phyloP scores from a whole-genome alignment of 1,140 invertebrate genomes.

The Drosophila sechellia region DNA sequence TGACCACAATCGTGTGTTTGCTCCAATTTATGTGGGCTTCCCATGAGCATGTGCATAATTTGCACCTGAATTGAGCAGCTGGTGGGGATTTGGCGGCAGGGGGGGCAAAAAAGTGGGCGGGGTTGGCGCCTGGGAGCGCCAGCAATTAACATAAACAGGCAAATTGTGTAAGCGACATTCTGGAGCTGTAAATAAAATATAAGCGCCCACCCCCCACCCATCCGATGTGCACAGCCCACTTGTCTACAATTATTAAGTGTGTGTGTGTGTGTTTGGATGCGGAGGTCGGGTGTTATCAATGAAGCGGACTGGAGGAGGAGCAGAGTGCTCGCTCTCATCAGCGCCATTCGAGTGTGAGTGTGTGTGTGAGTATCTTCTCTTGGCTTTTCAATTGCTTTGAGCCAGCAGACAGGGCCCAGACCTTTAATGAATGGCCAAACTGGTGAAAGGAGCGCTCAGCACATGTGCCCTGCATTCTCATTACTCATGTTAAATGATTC shows the following conservation, averaged over 20 bases:
- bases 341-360: neutral
- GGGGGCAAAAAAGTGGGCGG: neutral
- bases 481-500: constrained; percentile 1
- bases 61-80: constrained; percentile 39
- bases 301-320: constrained; percentile 34
- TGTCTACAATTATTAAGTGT: constrained; percentile 37
- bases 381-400: constrained; percentile 35
- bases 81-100: neutral
- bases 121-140: constrained; percentile 15
- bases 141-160: constrained; percentile 63
- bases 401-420: constrained; percentile 32
- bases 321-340: constrained; percentile 15
- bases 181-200: constrained; percentile 65
- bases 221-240: constrained; percentile 28
- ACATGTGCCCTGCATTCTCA: constrained; percentile 5
- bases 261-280: constrained; percentile 5
- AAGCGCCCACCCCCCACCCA: constrained; percentile 3
- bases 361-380: constrained; percentile 18
- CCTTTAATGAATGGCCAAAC: constrained; percentile 27
- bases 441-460: constrained; percentile 7
- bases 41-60: constrained; percentile 57
- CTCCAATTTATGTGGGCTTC: neutral
- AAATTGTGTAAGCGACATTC: constrained; percentile 49
- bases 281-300: constrained; percentile 48
- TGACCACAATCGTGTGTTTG: neutral